Evolutionary conservation across 1,140 invertebrate species (phyloP).

Genomic region (Belonocnema kinseyi): DNA sequence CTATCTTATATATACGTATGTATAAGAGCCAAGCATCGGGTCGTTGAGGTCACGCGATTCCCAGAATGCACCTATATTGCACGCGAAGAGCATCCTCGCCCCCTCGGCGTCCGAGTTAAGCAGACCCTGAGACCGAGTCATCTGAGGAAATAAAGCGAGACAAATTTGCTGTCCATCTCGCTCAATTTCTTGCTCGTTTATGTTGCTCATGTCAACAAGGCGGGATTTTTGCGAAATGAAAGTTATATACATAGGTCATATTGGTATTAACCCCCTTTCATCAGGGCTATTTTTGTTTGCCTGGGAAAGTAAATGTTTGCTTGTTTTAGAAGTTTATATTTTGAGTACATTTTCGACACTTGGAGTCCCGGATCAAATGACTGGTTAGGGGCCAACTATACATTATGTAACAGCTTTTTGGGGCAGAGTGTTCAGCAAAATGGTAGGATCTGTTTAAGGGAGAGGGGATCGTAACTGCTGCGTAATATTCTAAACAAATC

Average conservation of each 20-base stretch:
- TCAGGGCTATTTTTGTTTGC: conserved; percentile 1
- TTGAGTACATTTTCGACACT: not conserved
- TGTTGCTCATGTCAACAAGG: not conserved
- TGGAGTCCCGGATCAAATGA: not conserved
- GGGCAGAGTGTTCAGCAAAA: too few relatives aligned
- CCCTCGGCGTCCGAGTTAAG: not conserved
- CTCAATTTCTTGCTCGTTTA: not conserved
- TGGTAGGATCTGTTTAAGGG: too few relatives aligned
- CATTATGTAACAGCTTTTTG: too few relatives aligned
- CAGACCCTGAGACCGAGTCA: conserved; percentile 27
- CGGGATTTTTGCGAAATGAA: not conserved
- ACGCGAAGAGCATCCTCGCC: conserved; percentile 6
- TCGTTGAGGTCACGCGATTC: conserved; percentile 48
- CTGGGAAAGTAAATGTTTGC: not conserved
- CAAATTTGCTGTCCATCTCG: conserved; percentile 10
- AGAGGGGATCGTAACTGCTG: too few relatives aligned
- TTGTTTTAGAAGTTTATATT: conserved; percentile 13
- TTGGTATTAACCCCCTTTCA: conserved; percentile 24
- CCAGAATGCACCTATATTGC: not conserved
- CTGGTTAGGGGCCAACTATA: too few relatives aligned
- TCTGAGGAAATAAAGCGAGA: conserved; percentile 15
- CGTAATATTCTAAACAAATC: too few relatives aligned
- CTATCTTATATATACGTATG: conserved; percentile 38
- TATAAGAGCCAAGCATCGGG: conserved; percentile 34
- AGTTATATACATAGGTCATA: conserved; percentile 4